Percentiles rank a stretch among this genome's conserved stretches.
phyloP scores from a whole-genome alignment of 2,888 invertebrate genomes.

The Tanypteryx hageni region DNA sequence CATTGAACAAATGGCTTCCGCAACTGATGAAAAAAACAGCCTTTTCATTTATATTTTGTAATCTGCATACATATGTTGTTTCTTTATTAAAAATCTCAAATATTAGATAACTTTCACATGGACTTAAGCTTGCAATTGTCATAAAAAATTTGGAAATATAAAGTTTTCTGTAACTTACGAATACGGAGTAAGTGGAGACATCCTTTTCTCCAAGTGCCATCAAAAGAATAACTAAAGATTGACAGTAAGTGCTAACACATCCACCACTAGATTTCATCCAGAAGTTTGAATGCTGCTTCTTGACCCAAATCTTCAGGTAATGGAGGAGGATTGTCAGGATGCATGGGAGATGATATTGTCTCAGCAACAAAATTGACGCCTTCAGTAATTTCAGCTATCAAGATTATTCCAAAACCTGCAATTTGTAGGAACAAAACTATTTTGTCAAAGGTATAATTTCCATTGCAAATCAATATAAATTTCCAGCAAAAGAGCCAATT shows the following conservation, averaged over 20 bases:
- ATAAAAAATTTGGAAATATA: not conserved
- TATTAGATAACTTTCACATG: not conserved
- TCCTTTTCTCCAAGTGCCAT: conserved; percentile 97
- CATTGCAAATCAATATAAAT: not conserved
- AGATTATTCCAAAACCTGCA: conserved; percentile 89
- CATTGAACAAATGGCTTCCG: not conserved
- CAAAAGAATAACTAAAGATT: conserved; percentile 90
- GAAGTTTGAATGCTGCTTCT: conserved; percentile 86
- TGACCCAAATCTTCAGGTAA: conserved; percentile 95
- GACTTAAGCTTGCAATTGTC: not conserved
- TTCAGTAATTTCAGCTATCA: conserved; percentile 94
- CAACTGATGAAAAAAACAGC: not conserved
- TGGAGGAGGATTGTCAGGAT: conserved; percentile 79
- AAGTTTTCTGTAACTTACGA: conserved; percentile 75
- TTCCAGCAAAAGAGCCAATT: not conserved
- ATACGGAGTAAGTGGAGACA: conserved; percentile 86
- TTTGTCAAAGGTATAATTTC: not conserved
- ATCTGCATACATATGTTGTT: not conserved
- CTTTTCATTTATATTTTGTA: not conserved
- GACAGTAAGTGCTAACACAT: conserved; percentile 91
- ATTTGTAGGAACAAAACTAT: not conserved
- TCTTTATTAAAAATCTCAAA: not conserved
- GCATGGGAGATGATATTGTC: conserved; percentile 71
- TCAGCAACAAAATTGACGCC: conserved; percentile 81
- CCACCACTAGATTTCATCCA: conserved; percentile 97